phyloP scores from a whole-genome alignment of 2,888 invertebrate species.

The Drosophila parthenogenetica region DNA sequence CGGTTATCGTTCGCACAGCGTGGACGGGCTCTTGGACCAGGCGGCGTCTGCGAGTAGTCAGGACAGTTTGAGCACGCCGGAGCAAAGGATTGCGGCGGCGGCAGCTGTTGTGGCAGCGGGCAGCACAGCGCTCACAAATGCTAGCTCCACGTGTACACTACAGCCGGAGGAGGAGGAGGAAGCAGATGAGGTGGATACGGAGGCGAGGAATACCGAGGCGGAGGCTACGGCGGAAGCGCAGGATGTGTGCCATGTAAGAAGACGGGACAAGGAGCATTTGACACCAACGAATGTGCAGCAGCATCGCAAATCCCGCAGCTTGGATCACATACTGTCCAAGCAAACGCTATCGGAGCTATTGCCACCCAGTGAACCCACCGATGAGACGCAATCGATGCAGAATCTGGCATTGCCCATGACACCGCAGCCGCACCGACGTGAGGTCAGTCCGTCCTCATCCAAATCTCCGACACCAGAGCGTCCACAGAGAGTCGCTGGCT shows the following conservation, averaged over 20 bases:
- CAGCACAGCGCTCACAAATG: slow-evolving; percentile 81
- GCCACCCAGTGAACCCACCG: slow-evolving; percentile 68
- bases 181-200: neutral
- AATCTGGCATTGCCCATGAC: slow-evolving; percentile 82
- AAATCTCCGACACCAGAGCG: slow-evolving; percentile 82
- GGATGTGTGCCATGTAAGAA: slow-evolving; percentile 57
- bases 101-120: slow-evolving; percentile 81
- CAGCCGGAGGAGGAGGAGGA: slow-evolving; percentile 69
- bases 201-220: slow-evolving; percentile 5
- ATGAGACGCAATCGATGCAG: slow-evolving; percentile 84
- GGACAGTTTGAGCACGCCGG: slow-evolving; percentile 62
- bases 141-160: slow-evolving; percentile 79
- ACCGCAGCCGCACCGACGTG: slow-evolving; percentile 67
- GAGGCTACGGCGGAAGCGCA: neutral
- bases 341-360: slow-evolving; percentile 82
- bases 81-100: slow-evolving; percentile 79
- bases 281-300: slow-evolving; percentile 74
- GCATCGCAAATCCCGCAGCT: slow-evolving; percentile 87
- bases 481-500: slow-evolving; percentile 21
- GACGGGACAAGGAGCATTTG: slow-evolving; percentile 78
- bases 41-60: slow-evolving; percentile 58
- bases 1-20: slow-evolving; percentile 87
- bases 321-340: slow-evolving; percentile 88
- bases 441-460: slow-evolving; percentile 70
- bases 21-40: slow-evolving; percentile 87